Conservation (phyloP, 2,888 invertebrate species). For the Patella pellucida region DNA sequence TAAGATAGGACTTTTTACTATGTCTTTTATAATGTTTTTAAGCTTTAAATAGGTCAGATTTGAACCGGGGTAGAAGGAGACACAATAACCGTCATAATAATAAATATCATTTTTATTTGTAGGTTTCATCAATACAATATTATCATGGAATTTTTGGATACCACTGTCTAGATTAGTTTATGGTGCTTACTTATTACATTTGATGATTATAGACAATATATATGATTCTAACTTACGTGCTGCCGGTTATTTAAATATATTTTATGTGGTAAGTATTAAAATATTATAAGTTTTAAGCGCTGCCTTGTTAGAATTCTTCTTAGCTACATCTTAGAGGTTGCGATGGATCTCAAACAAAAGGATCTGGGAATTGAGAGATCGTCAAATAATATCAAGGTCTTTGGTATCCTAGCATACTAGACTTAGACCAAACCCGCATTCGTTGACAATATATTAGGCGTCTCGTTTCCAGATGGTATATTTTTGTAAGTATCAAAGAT, state of each 20-base stretch:
- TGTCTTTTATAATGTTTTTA: too few species aligned
- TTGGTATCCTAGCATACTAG: too few species aligned
- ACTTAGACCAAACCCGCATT: too few species aligned
- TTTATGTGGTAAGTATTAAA: conserved; percentile 18
- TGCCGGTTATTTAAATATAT: conserved; percentile 8
- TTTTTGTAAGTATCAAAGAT: too few species aligned
- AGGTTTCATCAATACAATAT: conserved; percentile 34
- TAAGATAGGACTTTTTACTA: too few species aligned
- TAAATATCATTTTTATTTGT: conserved; percentile 1
- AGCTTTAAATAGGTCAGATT: too few species aligned
- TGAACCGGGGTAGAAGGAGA: too few species aligned
- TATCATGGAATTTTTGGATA: conserved; percentile 38
- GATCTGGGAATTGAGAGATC: not conserved
- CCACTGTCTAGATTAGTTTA: conserved; percentile 37
- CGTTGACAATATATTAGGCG: too few species aligned
- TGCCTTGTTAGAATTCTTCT: too few species aligned
- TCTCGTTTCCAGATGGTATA: too few species aligned
- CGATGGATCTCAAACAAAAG: not conserved
- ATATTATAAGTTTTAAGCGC: not conserved
- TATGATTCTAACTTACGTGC: conserved; percentile 15
- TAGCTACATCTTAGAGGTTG: too few species aligned
- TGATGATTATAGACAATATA: conserved; percentile 31
- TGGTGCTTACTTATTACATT: conserved; percentile 39
- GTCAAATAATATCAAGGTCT: too few species aligned
- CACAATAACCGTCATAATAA: not conserved